Percentiles rank a stretch among this genome's conserved stretches.
Evolutionary conservation across 2,888 invertebrate genomes (phyloP).

Genomic region (Lasioglossum figueresi): DNA sequence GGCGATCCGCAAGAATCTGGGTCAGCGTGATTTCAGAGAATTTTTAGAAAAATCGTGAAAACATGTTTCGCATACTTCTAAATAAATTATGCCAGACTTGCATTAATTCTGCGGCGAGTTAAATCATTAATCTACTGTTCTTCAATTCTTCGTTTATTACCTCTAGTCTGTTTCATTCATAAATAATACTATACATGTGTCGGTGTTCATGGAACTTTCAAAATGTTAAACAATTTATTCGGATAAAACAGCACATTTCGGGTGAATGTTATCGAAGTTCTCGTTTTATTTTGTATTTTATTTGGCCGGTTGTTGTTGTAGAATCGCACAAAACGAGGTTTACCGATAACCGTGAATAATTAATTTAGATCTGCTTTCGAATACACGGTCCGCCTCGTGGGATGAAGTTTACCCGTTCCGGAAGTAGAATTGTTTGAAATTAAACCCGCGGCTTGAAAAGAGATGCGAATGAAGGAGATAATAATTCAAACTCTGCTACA

Average conservation of each 20-base stretch:
- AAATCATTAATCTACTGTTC: neutral
- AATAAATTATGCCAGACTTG: neutral
- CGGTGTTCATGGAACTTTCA: neutral
- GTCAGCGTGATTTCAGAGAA: neutral
- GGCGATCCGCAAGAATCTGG: neutral
- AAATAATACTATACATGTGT: neutral
- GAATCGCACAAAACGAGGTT: neutral
- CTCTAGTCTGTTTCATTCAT: neutral
- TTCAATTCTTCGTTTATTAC: neutral
- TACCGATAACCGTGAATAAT: neutral
- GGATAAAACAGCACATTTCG: neutral
- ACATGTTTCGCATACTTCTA: neutral
- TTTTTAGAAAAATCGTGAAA: neutral
- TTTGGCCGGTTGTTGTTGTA: neutral
- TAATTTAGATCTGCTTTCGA: neutral
- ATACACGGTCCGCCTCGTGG: neutral
- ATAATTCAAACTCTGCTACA: neutral
- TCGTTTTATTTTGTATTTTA: neutral
- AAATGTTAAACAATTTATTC: neutral
- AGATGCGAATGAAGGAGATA: neutral
- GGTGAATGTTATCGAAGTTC: neutral
- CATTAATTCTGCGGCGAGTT: neutral
- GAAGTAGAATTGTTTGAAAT: neutral
- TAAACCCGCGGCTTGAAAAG: neutral
- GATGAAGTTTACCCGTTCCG: neutral